Evolutionary conservation across 2,113 vertebrate species (phyloP), one percentile per base, ranked within the genome.

Genomic region (Poeciliopsis prolifica): DNA sequence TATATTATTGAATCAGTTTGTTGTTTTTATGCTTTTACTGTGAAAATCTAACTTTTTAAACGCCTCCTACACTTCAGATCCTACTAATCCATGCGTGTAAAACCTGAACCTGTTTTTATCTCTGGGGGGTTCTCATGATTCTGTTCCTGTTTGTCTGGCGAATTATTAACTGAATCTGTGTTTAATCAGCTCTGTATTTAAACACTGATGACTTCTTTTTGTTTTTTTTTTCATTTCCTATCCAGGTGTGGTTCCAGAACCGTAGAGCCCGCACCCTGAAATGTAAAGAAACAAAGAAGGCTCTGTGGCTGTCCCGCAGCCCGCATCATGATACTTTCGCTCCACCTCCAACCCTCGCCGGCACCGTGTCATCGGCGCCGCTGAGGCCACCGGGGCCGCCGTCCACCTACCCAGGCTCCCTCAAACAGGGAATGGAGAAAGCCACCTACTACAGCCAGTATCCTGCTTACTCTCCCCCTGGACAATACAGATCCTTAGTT

Each of bases 181-280:
- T 33, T 10, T 24, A 31, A 15, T 68, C 26, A 26, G 14, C 17
- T 40, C 65, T 42, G 51, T n/a, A 10, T 58, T 70, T 1, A 70
- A 68, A 58, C 63, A 77, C 35, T 35, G 35, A 37, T 0, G 33
- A 7, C 7, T 33, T 33, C 5, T 33, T 33, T 9, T 33, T 33
- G 7, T 28, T 28, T 54, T 40, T 11, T 66, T 65, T 61, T 70
- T 67, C 54, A 11, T 61, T 82, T 83, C 74, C 60, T n/a, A 4
- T 68, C 70, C 88, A 95, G 94, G 94, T 95, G 35, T 95, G 94
- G 94, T 95, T 95, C 69, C 94, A 95, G 76, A 95, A 95, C 86
- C 86, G 92, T 61, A 91, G 94, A 79, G 94, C 94, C 85, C 92
- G 94, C 42, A 94, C 91, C 3, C 73, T 94, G 70, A 95, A 95